Percentiles rank a stretch among this genome's conserved stretches.
phyloP scores from a whole-genome alignment of 2,113 vertebrate genomes.

The Taxidea taxus region DNA sequence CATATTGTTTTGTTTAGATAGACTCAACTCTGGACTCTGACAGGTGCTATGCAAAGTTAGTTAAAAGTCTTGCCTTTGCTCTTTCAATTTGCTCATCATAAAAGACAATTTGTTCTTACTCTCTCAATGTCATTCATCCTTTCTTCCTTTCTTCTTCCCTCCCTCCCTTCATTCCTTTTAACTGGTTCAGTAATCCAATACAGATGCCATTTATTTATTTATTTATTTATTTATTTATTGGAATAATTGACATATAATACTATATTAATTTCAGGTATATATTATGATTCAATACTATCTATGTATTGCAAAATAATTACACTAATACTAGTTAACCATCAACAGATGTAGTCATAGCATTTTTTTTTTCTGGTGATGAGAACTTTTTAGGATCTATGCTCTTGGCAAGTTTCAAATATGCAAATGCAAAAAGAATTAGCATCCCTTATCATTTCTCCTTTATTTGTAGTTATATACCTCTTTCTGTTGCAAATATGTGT shows the following conservation, averaged over 20 bases:
- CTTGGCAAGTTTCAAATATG: neutral
- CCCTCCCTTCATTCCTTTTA: neutral
- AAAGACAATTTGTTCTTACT: neutral
- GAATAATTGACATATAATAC: neutral
- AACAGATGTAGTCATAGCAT: neutral
- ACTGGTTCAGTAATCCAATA: neutral
- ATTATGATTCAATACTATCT: neutral
- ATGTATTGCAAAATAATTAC: neutral
- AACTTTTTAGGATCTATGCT: neutral
- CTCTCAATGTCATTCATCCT: neutral
- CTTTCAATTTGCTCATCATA: constrained; percentile 20
- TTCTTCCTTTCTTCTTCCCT: too few relatives aligned
- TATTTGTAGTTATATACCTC: neutral
- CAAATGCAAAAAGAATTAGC: neutral
- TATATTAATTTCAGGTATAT: neutral
- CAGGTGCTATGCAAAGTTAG: neutral
- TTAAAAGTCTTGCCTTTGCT: neutral
- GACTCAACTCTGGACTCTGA: neutral
- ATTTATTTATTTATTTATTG: neutral
- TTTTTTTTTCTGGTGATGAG: neutral
- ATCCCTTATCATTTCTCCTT: neutral
- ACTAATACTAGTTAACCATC: neutral
- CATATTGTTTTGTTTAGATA: neutral
- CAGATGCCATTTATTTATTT: neutral
- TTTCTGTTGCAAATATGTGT: neutral